Evolutionary conservation across 2,888 invertebrate species (phyloP).

Genomic region (Hypsopygia costalis): DNA sequence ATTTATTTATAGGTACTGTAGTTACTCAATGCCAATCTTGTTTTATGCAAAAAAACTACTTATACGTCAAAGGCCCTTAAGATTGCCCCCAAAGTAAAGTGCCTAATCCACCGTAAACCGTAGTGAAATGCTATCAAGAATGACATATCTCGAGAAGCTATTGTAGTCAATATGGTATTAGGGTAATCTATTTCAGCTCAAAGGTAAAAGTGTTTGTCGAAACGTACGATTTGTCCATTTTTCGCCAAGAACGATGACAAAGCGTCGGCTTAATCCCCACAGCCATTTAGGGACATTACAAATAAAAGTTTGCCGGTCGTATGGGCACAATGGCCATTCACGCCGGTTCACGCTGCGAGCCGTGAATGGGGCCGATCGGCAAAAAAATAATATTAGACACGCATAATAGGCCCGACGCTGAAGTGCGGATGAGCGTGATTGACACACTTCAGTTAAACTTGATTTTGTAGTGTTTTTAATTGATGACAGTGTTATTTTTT

Average conservation of each 20-base stretch:
- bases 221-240: slow-evolving; percentile 45
- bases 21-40: too few relatives aligned
- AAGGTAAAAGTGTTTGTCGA: slow-evolving; percentile 28
- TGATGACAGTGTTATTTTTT: neutral
- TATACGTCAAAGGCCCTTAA: slow-evolving; percentile 12
- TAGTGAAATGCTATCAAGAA: slow-evolving; percentile 58
- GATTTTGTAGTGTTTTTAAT: slow-evolving; percentile 1
- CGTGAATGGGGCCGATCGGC: slow-evolving; percentile 66
- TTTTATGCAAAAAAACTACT: too few relatives aligned
- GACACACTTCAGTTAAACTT: slow-evolving; percentile 11
- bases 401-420: slow-evolving; percentile 64
- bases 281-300: slow-evolving; percentile 76
- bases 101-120: slow-evolving; percentile 60
- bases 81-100: slow-evolving; percentile 49
- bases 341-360: slow-evolving; percentile 68
- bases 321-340: slow-evolving; percentile 72
- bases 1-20: too few relatives aligned
- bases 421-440: slow-evolving; percentile 31
- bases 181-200: slow-evolving; percentile 41
- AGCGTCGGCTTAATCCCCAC: slow-evolving; percentile 71
- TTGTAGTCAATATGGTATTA: slow-evolving; percentile 39
- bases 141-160: slow-evolving; percentile 65
- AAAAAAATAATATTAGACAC: slow-evolving; percentile 78
- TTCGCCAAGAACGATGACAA: slow-evolving; percentile 58
- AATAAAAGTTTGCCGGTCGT: slow-evolving; percentile 71